Evolutionary conservation across 2,797 vertebrate species (phyloP), one percentile per base, ranked within the genome.

Genomic region (Margarornis squamiger): DNA sequence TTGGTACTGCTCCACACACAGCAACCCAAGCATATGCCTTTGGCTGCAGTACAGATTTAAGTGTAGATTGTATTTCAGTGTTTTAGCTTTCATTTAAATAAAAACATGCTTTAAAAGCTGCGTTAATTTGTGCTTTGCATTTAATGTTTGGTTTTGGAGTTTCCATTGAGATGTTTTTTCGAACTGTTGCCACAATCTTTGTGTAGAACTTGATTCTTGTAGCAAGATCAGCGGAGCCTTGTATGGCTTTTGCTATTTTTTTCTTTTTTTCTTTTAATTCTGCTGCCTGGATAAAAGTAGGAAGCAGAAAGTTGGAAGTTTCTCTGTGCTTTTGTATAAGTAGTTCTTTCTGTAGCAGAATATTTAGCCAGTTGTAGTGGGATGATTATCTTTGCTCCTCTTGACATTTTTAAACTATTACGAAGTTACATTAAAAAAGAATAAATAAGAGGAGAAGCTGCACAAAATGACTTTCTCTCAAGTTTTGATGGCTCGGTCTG

Each of bases 401-500:
- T 39, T 61, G 45, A n/a, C 8, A 13, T 22, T 38, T 29, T 49
- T 22, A 10, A 83, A 38, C 10, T 55, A 12, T 7, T 46, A 4
- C 0, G 0, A 45, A 49, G n/a, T 55, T 49, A 1, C 16, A 8
- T 73, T 74, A 32, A 78, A 46, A 90, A 65, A 62, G 79, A 82
- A 71, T 32, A 66, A 55, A 92, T 32, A 66, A 55, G 92, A 57
- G 58, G 73, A 61, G n/a, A 68, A 84, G 2, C 36, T 36, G 26
- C 23, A 1, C 54, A 10, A 24, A 46, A n/a, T 12, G 12, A 9
- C 15, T 43, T 48, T 51, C 41, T n/a, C 15, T 62, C 77, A 21
- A 58, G 80, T 94, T 87, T 67, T 34, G 7, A 13, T 82, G 78
- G 86, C 68, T 80, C 32, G 6, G 12, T 30, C 85, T 97, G 97